Percentiles rank a stretch among this genome's conserved stretches.
Evolutionary conservation across 1,140 invertebrate species (phyloP).

Genomic region (Notospermus geniculatus): DNA sequence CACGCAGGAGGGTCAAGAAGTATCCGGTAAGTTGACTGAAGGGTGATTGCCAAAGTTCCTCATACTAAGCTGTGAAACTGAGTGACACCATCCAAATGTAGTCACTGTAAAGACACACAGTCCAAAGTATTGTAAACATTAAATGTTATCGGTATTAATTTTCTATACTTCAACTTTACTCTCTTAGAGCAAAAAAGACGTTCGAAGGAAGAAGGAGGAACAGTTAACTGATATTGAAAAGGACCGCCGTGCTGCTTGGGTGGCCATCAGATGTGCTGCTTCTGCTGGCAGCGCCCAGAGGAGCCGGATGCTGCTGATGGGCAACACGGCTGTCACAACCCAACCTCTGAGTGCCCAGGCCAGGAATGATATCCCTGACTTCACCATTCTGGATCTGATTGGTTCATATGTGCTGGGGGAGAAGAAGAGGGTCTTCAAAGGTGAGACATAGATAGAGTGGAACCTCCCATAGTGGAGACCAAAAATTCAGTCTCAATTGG

Average conservation of each 20-base stretch:
- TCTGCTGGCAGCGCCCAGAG: slow-evolving; percentile 37
- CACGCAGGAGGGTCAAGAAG: too few relatives aligned
- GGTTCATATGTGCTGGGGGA: slow-evolving; percentile 47
- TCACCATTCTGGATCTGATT: slow-evolving; percentile 46
- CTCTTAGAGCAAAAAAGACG: slow-evolving; percentile 34
- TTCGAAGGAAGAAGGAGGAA: slow-evolving; percentile 22
- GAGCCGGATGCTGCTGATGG: slow-evolving; percentile 33
- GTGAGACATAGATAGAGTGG: too few relatives aligned
- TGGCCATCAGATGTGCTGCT: slow-evolving; percentile 47
- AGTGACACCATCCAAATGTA: too few relatives aligned
- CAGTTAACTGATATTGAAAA: slow-evolving; percentile 36
- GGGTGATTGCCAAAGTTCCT: too few relatives aligned
- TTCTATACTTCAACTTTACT: too few relatives aligned
- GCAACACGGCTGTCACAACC: slow-evolving; percentile 36
- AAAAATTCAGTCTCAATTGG: too few relatives aligned
- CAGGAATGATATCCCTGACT: slow-evolving; percentile 41
- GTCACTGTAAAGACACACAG: too few relatives aligned
- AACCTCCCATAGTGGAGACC: background rate
- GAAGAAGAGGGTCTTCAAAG: slow-evolving; percentile 51
- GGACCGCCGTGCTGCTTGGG: slow-evolving; percentile 42
- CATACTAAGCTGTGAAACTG: too few relatives aligned
- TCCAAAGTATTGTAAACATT: too few relatives aligned
- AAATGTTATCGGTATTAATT: too few relatives aligned
- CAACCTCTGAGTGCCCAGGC: slow-evolving; percentile 31
- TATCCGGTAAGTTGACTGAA: too few relatives aligned